Evolutionary conservation across 2,888 invertebrate species (phyloP).

Genomic region (Dromius quadrimaculatus): DNA sequence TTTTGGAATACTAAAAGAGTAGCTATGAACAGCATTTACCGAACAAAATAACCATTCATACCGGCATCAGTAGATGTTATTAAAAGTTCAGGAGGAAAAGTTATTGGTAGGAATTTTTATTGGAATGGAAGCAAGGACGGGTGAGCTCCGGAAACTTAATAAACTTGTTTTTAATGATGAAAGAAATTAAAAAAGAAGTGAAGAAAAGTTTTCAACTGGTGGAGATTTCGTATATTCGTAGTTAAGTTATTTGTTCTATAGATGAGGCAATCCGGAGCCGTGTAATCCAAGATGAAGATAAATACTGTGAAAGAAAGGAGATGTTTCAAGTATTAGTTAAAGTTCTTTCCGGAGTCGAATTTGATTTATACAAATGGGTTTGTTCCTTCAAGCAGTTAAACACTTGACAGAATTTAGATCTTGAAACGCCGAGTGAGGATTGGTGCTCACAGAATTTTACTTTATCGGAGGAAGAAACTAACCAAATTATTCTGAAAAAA

Average conservation of each 20-base stretch:
- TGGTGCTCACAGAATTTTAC: conserved; percentile 22
- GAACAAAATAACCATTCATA: too few species aligned
- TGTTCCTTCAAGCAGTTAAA: conserved; percentile 17
- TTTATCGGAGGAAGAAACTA: conserved; percentile 10
- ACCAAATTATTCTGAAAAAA: conserved; percentile 6
- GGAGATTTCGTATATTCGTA: conserved; percentile 31
- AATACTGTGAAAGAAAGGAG: conserved; percentile 44
- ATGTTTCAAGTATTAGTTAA: conserved; percentile 43
- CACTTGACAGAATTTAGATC: conserved; percentile 20
- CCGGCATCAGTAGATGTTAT: conserved; percentile 42
- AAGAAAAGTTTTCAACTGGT: conserved; percentile 31
- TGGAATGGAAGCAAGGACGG: conserved; percentile 34
- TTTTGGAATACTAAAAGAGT: too few species aligned
- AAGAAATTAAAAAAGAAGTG: conserved; percentile 41
- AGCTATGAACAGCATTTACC: neutral
- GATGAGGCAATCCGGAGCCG: conserved; percentile 23
- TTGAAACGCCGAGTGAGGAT: conserved; percentile 13
- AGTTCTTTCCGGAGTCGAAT: conserved; percentile 31
- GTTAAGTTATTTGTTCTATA: conserved; percentile 31
- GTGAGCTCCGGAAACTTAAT: conserved; percentile 37
- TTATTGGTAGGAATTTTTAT: conserved; percentile 40
- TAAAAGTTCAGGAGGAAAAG: conserved; percentile 43
- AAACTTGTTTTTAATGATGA: conserved; percentile 50
- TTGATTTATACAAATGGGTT: conserved; percentile 39
- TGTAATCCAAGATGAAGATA: conserved; percentile 36